Evolutionary conservation across 1,140 invertebrate species (phyloP), one percentile per base, ranked within the genome.

Genomic region (Antheraea mylitta): DNA sequence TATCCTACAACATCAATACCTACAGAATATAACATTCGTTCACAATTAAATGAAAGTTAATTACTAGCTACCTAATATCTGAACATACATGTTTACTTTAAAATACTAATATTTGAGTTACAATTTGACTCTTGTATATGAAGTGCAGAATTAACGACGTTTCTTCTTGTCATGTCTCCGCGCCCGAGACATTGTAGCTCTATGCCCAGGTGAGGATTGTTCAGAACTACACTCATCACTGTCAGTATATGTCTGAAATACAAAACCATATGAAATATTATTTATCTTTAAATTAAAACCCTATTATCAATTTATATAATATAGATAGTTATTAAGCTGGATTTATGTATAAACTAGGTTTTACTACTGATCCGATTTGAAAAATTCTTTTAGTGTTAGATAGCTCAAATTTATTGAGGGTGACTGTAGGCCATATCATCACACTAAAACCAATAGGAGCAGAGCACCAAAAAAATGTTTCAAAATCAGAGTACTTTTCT

Each of bases 171-270:
- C 89, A 75, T 90, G 87, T 9, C 87, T 73, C 36, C 88, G 71
- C 0, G 86, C 70, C 22, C 87, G 69, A 6, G 87, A 83, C 60
- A 83, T 84, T n/a, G 89, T 75, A 0, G 88, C 86, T 60, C 86
- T 42, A 66, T 91, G 89, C 0, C 89, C 89, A 3, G 89, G 89
- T 38, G 89, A 91, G 11, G 89, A 91, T 53, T 91, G 89, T 69
- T 91, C 89, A 0, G 89, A 91, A 64, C 89, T 91, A 62, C 87
- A 90, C 67, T 91, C 89, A 77, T 90, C 87, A 67, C 89, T 91
- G 64, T 91, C 89, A 3, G 89, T 90, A 67, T 83, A 89, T 19
- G 83, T 73, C 89, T 91, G 78, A 22, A 86, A 82, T 74, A n/a
- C n/a, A n/a, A n/a, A n/a, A n/a, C n/a, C n/a, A n/a, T n/a, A n/a